Base-by-base conservation (phyloP, 2,888 invertebrate species). In the Laspeyria flexula region DNA sequence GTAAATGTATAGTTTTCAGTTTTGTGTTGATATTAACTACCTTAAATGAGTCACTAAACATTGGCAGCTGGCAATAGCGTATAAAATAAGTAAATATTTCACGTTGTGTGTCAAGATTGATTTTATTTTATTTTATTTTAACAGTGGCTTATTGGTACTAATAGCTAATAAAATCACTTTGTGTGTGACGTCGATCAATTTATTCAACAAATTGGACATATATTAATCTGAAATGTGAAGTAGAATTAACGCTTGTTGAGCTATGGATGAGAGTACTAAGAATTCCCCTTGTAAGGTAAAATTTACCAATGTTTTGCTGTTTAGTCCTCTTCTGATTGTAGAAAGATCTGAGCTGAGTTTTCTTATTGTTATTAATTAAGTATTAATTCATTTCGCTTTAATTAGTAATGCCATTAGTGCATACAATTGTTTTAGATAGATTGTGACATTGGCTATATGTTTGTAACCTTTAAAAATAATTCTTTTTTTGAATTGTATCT, bases 281-380 rank as follows among this genome's bases (percentile, higher is more conserved):
- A 88, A 79, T 80, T 90, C 90, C 82, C 90, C 90, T 84, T 91
- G 89, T 88, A 85, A 92, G 92, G 92, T 92, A 92, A 92, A 81
- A 78, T 76, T 79, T 80, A 75, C 79, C 76, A 67, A 75, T 79
- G 58, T 80, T 76, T 77, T 77, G 70, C 74, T 81, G 73, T 71
- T 65, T 66, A 53, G 47, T 60, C 60, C 55, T 77, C 74, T 71
- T 73, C 57, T 68, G 62, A 64, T 46, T 64, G 72, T 78, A 77
- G 73, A 65, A 63, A 65, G 55, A 52, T 67, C 46, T 61, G 59
- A 60, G 56, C 60, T 64, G 37, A 60, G 42, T 71, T 70, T 65
- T 60, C 52, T 61, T 63, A 44, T 62, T 55, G 50, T 65, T 57
- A 48, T 53, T 60, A 54, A 49, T 54, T 55, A 49, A 54, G 43